Percentiles rank a stretch among this genome's conserved stretches.
Evolutionary conservation across 2,888 invertebrate genomes (phyloP).

Genomic region (Stenichneumon culpator): DNA sequence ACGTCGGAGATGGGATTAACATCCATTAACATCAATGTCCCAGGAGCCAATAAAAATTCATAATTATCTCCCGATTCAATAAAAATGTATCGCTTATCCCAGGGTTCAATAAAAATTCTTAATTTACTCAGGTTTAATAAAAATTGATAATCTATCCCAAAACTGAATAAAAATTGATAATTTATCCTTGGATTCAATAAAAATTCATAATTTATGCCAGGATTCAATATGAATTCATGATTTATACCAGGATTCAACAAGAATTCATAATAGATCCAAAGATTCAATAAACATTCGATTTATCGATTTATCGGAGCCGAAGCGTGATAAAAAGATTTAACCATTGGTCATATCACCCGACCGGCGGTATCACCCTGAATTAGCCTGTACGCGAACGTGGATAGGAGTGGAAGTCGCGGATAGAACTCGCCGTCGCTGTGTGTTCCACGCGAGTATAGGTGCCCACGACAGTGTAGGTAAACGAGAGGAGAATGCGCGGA

Average conservation of each 20-base stretch:
- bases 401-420: slow-evolving; percentile 50
- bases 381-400: background rate
- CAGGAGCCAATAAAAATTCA: background rate
- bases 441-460: background rate
- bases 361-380: background rate
- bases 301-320: background rate
- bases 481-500: slow-evolving; percentile 58
- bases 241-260: no score
- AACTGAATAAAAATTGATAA: background rate
- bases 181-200: background rate
- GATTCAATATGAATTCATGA: no score
- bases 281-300: background rate
- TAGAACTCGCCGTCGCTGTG: background rate
- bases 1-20: background rate
- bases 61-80: background rate
- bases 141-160: background rate
- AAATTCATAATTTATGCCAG: no score
- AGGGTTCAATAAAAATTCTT: background rate
- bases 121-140: background rate
- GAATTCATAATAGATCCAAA: background rate
- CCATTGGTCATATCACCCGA: background rate
- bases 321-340: background rate
- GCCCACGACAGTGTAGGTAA: slow-evolving; percentile 26
- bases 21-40: background rate
- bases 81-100: background rate